phyloP scores from a whole-genome alignment of 2,888 invertebrate species.

The Erannis defoliaria region DNA sequence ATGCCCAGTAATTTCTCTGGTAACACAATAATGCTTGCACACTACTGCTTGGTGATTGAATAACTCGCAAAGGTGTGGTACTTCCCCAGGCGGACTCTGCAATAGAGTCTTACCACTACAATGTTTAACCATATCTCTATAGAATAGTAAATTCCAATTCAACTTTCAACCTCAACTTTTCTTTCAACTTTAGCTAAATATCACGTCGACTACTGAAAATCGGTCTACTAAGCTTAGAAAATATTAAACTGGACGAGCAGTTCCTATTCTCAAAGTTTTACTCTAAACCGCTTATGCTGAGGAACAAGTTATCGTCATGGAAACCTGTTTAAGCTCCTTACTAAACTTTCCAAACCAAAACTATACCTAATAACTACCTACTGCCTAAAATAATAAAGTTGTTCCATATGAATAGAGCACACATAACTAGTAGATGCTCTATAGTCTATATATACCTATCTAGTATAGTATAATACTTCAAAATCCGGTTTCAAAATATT shows the following conservation, averaged over 20 bases:
- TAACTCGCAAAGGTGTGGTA: too few species aligned
- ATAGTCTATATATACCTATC: background rate
- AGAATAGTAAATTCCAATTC: too few species aligned
- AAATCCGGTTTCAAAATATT: background rate
- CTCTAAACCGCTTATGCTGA: constrained; percentile 26
- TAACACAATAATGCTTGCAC: too few species aligned
- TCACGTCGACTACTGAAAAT: background rate
- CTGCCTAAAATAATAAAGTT: constrained; percentile 5
- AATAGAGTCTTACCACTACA: too few species aligned
- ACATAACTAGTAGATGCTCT: too few species aligned
- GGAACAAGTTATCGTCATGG: constrained; percentile 27
- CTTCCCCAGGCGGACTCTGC: too few species aligned
- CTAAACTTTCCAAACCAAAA: constrained; percentile 31
- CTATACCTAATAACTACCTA: constrained; percentile 15
- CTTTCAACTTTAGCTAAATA: background rate
- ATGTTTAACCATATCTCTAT: too few species aligned
- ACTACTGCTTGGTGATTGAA: too few species aligned
- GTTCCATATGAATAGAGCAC: background rate
- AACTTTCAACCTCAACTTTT: too few species aligned
- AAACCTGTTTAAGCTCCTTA: constrained; percentile 26
- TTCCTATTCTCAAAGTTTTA: constrained; percentile 16
- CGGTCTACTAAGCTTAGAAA: constrained; percentile 5
- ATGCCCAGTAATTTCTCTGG: too few species aligned
- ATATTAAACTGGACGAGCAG: constrained; percentile 15
- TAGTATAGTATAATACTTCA: background rate